These are phyloP conservation scores for Pollimyrus isidori DNA, from an alignment of 2,113 vertebrate species.

Conservation along the genomic window DNA sequence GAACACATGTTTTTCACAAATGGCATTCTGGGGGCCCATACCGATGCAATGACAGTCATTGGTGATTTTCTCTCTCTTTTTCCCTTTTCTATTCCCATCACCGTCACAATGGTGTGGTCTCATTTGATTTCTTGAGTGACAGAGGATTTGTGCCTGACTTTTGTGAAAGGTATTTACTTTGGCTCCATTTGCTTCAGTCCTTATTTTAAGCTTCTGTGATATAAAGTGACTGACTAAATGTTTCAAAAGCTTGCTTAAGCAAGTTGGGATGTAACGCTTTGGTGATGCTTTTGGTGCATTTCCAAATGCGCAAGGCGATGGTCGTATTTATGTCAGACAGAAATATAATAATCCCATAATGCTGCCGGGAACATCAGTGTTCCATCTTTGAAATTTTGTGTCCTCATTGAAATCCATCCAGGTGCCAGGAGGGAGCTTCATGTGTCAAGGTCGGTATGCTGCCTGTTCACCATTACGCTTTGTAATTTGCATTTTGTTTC, in stretches of 20 bases:
- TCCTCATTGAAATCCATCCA: conserved; percentile 21
- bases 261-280: background rate
- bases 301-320: background rate
- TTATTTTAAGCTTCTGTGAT: background rate
- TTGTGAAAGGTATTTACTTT: background rate
- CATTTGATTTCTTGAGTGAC: background rate
- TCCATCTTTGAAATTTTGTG: background rate
- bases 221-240: background rate
- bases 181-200: background rate
- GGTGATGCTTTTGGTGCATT: background rate
- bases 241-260: background rate
- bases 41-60: background rate
- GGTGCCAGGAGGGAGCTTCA: conserved; percentile 1
- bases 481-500: conserved; percentile 14
- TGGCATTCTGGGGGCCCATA: background rate
- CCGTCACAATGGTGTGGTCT: background rate
- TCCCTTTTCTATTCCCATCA: background rate
- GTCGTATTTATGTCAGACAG: conserved; percentile 10
- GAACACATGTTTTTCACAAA: background rate
- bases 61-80: background rate
- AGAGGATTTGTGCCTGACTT: background rate
- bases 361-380: conserved; percentile 23
- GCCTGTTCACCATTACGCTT: conserved; percentile 4
- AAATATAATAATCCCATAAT: background rate
- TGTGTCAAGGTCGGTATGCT: background rate